phyloP scores from a whole-genome alignment of 2,113 vertebrate species.

The Hippopotamus amphibius region DNA sequence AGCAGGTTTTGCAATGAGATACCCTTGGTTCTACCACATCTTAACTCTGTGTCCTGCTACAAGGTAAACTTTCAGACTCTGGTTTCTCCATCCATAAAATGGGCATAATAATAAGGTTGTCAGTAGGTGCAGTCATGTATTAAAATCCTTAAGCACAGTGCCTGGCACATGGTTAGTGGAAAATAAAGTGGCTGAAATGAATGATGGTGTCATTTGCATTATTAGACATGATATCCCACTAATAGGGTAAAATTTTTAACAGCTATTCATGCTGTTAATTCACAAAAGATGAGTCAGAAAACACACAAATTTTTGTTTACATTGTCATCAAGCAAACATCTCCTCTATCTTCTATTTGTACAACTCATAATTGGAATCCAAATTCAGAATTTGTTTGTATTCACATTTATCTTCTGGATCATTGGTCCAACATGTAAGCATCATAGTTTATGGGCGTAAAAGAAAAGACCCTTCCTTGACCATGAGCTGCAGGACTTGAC shows the following conservation, averaged over 20 bases:
- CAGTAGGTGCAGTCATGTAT: neutral
- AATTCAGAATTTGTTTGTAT: constrained; percentile 37
- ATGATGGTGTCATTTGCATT: neutral
- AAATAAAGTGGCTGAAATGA: constrained; percentile 27
- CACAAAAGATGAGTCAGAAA: constrained; percentile 19
- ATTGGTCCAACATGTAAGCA: neutral
- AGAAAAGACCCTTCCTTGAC: neutral
- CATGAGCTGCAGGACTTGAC: neutral
- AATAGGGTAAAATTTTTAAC: constrained; percentile 19
- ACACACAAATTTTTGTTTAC: constrained; percentile 28
- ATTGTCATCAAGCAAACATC: constrained; percentile 25
- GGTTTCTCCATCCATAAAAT: constrained; percentile 29
- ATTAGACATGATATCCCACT: neutral
- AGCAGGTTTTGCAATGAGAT: neutral
- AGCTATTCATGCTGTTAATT: neutral
- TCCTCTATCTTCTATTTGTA: constrained; percentile 27
- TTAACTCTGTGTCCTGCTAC: neutral
- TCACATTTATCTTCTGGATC: neutral
- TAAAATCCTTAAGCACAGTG: neutral
- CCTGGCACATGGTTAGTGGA: neutral
- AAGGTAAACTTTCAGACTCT: constrained; percentile 27
- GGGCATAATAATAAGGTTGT: neutral
- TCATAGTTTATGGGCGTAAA: neutral
- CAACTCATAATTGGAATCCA: constrained; percentile 36
- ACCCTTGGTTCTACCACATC: neutral